Evolutionary conservation across 2,797 vertebrate genomes (phyloP).

Genomic region (Otus scops): DNA sequence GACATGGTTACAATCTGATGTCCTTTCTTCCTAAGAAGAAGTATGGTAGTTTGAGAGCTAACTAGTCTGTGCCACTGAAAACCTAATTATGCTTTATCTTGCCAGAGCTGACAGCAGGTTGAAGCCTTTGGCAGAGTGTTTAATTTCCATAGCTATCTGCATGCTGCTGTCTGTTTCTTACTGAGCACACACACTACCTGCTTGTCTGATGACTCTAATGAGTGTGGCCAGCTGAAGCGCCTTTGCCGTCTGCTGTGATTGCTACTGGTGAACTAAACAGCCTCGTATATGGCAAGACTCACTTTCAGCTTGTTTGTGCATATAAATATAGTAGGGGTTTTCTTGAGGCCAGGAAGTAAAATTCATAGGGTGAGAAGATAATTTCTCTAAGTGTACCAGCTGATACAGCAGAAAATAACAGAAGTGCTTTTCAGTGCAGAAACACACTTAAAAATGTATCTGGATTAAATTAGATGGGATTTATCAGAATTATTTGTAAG

Average conservation of each 20-base stretch:
- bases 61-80: background rate
- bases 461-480: background rate
- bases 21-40: background rate
- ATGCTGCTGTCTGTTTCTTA: background rate
- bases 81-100: background rate
- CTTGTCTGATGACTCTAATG: background rate
- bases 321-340: background rate
- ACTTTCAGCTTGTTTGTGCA: background rate
- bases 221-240: background rate
- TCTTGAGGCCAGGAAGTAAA: background rate
- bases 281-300: accelerated
- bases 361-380: background rate
- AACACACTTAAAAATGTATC: background rate
- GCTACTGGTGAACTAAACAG: background rate
- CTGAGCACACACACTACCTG: background rate
- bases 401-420: background rate
- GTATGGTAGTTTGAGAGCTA: background rate
- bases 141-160: background rate
- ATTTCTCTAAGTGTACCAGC: background rate
- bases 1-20: background rate
- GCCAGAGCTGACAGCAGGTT: background rate
- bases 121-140: background rate
- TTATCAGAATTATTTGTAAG: background rate
- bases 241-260: background rate
- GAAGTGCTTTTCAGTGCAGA: background rate